phyloP scores from a whole-genome alignment of 2,113 vertebrate species.

The Xenopus laevis region DNA sequence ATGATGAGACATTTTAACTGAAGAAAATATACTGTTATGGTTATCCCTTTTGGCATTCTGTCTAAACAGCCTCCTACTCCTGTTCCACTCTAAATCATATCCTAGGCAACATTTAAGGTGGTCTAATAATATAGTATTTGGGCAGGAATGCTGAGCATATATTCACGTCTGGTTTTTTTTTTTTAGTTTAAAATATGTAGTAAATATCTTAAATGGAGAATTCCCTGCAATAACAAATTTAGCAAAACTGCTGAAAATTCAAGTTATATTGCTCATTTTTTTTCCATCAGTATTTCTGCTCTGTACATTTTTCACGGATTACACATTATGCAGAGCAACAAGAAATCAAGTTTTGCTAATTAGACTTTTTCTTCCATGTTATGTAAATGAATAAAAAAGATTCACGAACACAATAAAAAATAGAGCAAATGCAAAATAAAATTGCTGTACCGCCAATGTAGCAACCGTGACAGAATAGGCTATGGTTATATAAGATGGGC shows the following conservation, averaged over 20 bases:
- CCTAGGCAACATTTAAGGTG: no score
- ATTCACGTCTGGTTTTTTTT: no score
- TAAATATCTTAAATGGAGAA: background rate
- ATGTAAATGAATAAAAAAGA: slow-evolving; percentile 15
- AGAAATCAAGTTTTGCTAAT: slow-evolving; percentile 26
- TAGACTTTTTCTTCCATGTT: background rate
- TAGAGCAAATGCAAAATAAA: background rate
- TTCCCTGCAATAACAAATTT: background rate
- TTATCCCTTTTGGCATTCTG: no score
- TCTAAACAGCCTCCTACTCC: no score
- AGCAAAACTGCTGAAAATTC: background rate
- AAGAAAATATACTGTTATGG: no score
- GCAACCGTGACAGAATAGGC: background rate
- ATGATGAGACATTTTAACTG: no score
- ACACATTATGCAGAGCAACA: slow-evolving; percentile 9
- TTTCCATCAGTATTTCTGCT: slow-evolving; percentile 6
- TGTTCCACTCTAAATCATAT: no score
- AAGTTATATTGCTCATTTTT: background rate
- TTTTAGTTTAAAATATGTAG: no score
- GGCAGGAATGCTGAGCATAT: no score
- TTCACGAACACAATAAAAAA: slow-evolving; percentile 16
- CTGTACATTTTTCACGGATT: background rate
- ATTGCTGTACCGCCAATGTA: background rate
- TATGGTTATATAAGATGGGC: background rate
- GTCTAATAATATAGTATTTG: no score